phyloP scores from a whole-genome alignment of 2,113 vertebrate species.

The Tetraodon nigroviridis region DNA sequence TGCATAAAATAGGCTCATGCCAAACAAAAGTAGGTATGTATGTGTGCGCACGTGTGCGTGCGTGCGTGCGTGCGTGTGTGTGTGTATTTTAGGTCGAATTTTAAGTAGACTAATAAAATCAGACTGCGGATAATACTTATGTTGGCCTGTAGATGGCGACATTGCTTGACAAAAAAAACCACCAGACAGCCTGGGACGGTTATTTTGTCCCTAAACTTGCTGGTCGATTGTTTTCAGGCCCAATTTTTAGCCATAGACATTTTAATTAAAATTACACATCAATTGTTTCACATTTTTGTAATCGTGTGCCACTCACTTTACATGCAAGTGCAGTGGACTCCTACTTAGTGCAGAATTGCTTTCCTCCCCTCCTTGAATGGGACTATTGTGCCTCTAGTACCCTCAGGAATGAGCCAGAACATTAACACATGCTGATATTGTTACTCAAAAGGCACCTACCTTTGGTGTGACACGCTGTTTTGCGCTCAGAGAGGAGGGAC shows the following conservation, averaged over 20 bases:
- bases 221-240: conserved; percentile 48
- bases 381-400: conserved; percentile 53
- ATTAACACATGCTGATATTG: conserved; percentile 46
- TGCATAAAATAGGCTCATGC: too few relatives aligned
- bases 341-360: conserved; percentile 47
- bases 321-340: conserved; percentile 42
- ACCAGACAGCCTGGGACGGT: conserved; percentile 19
- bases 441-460: conserved; percentile 28
- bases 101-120: conserved; percentile 5
- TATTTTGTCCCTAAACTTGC: conserved; percentile 46
- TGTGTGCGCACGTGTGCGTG: neutral
- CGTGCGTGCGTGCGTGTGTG: too few relatives aligned
- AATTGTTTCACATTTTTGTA: conserved; percentile 45
- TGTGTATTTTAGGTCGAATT: neutral
- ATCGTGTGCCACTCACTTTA: conserved; percentile 49
- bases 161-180: conserved; percentile 80
- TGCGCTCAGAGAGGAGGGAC: neutral
- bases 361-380: conserved; percentile 42
- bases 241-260: conserved; percentile 54
- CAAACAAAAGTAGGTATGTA: too few relatives aligned
- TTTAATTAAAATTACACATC: conserved; percentile 56
- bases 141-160: conserved; percentile 90
- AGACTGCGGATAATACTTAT: neutral
- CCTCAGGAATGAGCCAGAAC: conserved; percentile 45
- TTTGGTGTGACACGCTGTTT: conserved; percentile 15